Base-by-base conservation (phyloP, 2,797 vertebrate species). In the Tokudaia muenninki region DNA sequence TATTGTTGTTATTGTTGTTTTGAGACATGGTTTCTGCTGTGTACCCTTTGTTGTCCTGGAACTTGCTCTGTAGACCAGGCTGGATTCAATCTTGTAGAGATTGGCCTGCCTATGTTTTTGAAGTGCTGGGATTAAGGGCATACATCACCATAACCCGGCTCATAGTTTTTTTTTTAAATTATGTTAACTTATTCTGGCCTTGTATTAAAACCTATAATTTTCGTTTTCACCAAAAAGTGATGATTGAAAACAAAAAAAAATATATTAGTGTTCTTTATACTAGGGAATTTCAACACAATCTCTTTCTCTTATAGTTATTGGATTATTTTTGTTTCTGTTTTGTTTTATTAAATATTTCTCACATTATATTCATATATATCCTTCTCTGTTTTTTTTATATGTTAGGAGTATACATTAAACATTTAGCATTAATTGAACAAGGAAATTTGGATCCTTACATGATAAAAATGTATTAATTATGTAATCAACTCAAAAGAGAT, bases 341-440 rank as follows among this genome's bases (percentile, higher is more conserved):
- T 31, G 4, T 82, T 94, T 90, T 74, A 83, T 91, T 63, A 90
- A 97, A 80, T 90, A 90, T 67, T 79, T 79, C 16, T 65, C 34
- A 55, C 52, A 41, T 92, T 87, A 34, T 95, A 92, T 65, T 90
- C 41, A 41, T 21, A 52, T 70, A n/a, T 87, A 24, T 2, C 91
- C 4, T 74, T 11, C 22, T 22, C 11, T 78, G 47, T 6, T 2
- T 95, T 95, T 16, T 41, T 72, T 37, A 78, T 77, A 26, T 92
- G 6, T 61, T 89, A 82, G 7, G 22, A 88, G 77, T 50, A 44
- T 14, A 82, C 22, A 67, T 78, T 96, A 63, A 94, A 94, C 88
- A 59, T 52, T 14, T 21, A 74, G 14, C 34, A 21, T 67, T 52
- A 87, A 86, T 37, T 80, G n/a, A 94, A n/a, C 21, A 82, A 81